Evolutionary conservation across 2,797 vertebrate species (phyloP).

Genomic region (Oceanodroma leucorhoa): DNA sequence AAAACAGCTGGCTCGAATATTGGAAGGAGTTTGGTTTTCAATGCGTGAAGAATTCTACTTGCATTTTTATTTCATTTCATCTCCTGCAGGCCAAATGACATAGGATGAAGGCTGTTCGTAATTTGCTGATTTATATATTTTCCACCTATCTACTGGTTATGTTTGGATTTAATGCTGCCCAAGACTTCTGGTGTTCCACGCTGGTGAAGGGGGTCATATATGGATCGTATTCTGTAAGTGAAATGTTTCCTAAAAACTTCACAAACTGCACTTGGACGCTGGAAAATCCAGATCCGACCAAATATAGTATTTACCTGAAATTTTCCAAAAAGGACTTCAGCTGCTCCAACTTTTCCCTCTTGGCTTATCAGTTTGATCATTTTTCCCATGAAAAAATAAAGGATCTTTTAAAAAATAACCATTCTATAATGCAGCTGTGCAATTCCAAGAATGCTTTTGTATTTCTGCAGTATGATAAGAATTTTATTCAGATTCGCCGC

Average conservation of each 20-base stretch:
- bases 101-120: slow-evolving; percentile 99
- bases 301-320: slow-evolving; percentile 99
- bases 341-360: slow-evolving; percentile 96
- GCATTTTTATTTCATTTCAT: slow-evolving; percentile 84
- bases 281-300: slow-evolving; percentile 99
- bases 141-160: slow-evolving; percentile 99
- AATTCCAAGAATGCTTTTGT: slow-evolving; percentile 94
- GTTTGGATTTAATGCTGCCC: slow-evolving; percentile 99
- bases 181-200: slow-evolving; percentile 99
- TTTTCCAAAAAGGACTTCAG: slow-evolving; percentile 98
- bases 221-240: slow-evolving; percentile 99
- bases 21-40: slow-evolving; percentile 74
- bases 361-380: slow-evolving; percentile 99
- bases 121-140: slow-evolving; percentile 99
- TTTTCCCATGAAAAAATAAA: slow-evolving; percentile 99
- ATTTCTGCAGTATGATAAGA: slow-evolving; percentile 99
- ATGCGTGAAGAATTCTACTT: slow-evolving; percentile 78
- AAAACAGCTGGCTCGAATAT: slow-evolving; percentile 80
- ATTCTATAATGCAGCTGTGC: slow-evolving; percentile 98
- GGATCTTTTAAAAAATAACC: slow-evolving; percentile 94
- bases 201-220: slow-evolving; percentile 99
- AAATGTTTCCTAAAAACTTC: slow-evolving; percentile 99
- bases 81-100: slow-evolving; percentile 99
- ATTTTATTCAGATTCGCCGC: slow-evolving; percentile 96
- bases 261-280: slow-evolving; percentile 99